These are phyloP conservation scores for Pseudorhombus dupliciocellatus DNA, from an alignment of 2,113 vertebrate species.

Conservation along the genomic window DNA sequence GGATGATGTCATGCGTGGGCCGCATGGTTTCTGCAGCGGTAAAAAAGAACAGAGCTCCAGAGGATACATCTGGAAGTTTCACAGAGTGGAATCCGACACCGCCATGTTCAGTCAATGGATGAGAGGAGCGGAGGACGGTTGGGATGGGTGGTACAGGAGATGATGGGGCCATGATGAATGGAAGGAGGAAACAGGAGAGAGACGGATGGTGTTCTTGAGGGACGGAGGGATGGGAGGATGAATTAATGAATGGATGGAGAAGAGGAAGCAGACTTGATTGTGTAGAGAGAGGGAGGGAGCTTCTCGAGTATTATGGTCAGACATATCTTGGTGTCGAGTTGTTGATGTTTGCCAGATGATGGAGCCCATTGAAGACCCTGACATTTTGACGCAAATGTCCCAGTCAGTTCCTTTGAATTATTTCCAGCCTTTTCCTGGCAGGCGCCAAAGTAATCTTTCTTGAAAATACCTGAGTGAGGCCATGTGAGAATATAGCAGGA, in stretches of 20 bases:
- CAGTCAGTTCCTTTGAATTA: too few relatives aligned
- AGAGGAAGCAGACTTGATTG: conserved; percentile 31
- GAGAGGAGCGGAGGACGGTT: conserved; percentile 27
- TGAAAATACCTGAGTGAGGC: too few relatives aligned
- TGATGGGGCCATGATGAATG: conserved; percentile 35
- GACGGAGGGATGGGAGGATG: conserved; percentile 8
- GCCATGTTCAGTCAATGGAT: conserved; percentile 51
- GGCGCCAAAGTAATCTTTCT: too few relatives aligned
- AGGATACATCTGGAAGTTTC: conserved; percentile 76
- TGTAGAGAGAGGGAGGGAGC: too few relatives aligned
- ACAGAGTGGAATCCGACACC: conserved; percentile 59
- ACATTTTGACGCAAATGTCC: too few relatives aligned
- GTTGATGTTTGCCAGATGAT: too few relatives aligned
- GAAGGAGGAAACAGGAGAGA: conserved; percentile 5
- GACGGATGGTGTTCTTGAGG: conserved; percentile 36
- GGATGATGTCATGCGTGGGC: conserved; percentile 76
- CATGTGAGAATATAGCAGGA: too few relatives aligned
- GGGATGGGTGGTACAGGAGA: not conserved
- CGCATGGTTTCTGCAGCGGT: conserved; percentile 52
- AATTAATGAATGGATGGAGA: conserved; percentile 31
- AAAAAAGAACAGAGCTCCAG: conserved; percentile 52
- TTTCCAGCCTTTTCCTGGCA: too few relatives aligned
- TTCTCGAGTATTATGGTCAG: too few relatives aligned
- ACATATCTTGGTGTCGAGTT: too few relatives aligned
- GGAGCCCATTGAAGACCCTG: too few relatives aligned